Percentiles rank a stretch among this genome's conserved stretches.
These are phyloP conservation scores for Cavia aperea DNA, from an alignment of 2,113 vertebrate genomes.

Conservation along the genomic window DNA sequence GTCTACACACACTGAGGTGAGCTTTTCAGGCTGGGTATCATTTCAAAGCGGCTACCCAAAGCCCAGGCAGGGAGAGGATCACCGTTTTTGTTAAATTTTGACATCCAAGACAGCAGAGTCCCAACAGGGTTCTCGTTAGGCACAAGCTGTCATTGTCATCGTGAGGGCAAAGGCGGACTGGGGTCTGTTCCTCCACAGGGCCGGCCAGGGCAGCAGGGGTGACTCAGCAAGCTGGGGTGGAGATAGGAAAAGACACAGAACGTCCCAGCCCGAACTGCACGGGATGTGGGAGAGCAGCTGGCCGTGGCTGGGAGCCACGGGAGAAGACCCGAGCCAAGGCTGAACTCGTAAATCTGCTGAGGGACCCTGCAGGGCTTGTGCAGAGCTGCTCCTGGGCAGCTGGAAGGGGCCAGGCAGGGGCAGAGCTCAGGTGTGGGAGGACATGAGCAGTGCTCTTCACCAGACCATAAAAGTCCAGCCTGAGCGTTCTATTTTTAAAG, in stretches of 20 bases:
- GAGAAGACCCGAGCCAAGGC: conserved; percentile 79
- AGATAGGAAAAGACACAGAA: conserved; percentile 56
- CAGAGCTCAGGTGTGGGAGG: conserved; percentile 63
- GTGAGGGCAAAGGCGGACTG: not conserved
- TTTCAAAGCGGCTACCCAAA: not conserved
- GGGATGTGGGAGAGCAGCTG: conserved; percentile 53
- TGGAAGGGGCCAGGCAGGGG: not conserved
- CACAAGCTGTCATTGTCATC: not conserved
- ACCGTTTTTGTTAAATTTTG: not conserved
- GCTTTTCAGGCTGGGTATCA: not conserved
- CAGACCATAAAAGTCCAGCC: conserved; percentile 69
- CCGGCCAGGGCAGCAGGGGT: not conserved
- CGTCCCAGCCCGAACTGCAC: conserved; percentile 11
- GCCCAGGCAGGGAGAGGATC: not conserved
- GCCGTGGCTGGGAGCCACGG: conserved; percentile 57
- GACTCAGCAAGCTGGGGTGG: conserved; percentile 46
- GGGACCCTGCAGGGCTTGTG: not conserved
- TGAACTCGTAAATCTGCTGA: conserved; percentile 79
- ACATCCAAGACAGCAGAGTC: not conserved
- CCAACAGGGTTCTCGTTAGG: not conserved
- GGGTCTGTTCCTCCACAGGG: not conserved
- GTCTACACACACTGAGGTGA: not conserved
- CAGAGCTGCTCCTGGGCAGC: conserved; percentile 47
- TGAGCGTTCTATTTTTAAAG: conserved; percentile 57
- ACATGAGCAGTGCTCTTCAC: conserved; percentile 16